Evolutionary conservation across 2,888 invertebrate genomes (phyloP).

Genomic region (Acanthoscelides obtectus): DNA sequence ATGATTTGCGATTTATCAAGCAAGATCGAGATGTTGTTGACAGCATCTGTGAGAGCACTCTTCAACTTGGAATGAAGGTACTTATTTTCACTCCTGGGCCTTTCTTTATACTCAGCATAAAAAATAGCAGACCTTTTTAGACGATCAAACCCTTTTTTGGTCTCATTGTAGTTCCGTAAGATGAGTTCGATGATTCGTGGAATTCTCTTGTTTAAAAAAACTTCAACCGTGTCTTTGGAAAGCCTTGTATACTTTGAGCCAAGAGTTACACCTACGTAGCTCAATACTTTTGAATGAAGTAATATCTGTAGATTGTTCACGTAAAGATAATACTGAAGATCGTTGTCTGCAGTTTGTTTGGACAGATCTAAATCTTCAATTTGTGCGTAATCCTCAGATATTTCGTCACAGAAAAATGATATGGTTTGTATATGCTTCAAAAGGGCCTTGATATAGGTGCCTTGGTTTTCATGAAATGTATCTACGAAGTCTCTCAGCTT

Average conservation of each 20-base stretch:
- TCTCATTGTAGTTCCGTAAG: constrained; percentile 9
- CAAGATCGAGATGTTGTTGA: constrained; percentile 29
- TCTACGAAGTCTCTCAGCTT: constrained; percentile 12
- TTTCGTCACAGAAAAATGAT: constrained; percentile 8
- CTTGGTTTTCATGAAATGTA: constrained; percentile 2
- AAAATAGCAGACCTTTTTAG: constrained; percentile 19
- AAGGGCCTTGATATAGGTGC: neutral
- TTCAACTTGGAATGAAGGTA: constrained; percentile 23
- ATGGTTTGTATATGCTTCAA: constrained; percentile 10
- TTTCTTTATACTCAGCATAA: constrained; percentile 17
- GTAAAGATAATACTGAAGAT: constrained; percentile 9
- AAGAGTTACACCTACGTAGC: constrained; percentile 24
- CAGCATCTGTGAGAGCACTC: constrained; percentile 22
- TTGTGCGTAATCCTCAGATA: constrained; percentile 21
- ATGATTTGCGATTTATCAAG: constrained; percentile 27
- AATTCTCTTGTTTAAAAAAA: constrained; percentile 16
- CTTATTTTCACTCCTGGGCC: constrained; percentile 5
- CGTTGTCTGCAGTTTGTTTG: constrained; percentile 7
- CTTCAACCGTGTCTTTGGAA: constrained; percentile 1
- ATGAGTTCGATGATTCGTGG: constrained; percentile 13
- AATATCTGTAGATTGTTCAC: constrained; percentile 25
- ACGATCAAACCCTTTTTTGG: constrained; percentile 23
- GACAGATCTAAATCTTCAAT: constrained; percentile 15
- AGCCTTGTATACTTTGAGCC: constrained; percentile 7
- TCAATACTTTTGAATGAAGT: constrained; percentile 26